Evolutionary conservation across 1,140 invertebrate species (phyloP).

Genomic region (Branchinecta lindahli): DNA sequence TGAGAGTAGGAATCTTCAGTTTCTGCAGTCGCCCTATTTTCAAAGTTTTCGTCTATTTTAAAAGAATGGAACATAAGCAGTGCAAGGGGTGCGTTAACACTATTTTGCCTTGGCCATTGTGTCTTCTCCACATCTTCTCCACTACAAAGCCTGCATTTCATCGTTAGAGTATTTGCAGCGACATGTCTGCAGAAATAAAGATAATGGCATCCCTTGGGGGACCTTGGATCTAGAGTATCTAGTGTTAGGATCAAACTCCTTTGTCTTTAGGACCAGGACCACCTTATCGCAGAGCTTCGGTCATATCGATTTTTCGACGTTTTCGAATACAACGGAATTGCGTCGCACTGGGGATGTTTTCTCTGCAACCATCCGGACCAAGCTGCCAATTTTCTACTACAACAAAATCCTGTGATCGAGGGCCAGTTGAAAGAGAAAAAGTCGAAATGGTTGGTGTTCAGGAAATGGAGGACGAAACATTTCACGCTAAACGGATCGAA

Average conservation of each 20-base stretch:
- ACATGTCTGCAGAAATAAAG: too few relatives aligned
- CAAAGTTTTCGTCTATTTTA: too few relatives aligned
- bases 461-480: slow-evolving; percentile 77
- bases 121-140: too few relatives aligned
- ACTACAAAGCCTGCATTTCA: too few relatives aligned
- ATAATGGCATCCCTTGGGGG: too few relatives aligned
- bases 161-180: too few relatives aligned
- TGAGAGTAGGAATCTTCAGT: too few relatives aligned
- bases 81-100: too few relatives aligned
- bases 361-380: slow-evolving; percentile 79
- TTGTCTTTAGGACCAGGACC: slow-evolving; percentile 55
- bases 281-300: slow-evolving; percentile 66
- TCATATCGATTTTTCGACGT: slow-evolving; percentile 77
- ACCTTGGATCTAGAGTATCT: too few relatives aligned
- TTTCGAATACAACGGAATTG: slow-evolving; percentile 54
- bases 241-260: neutral
- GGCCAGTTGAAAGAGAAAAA: slow-evolving; percentile 90
- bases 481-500: slow-evolving; percentile 82
- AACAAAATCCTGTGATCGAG: slow-evolving; percentile 59
- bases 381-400: slow-evolving; percentile 53
- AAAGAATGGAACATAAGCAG: too few relatives aligned
- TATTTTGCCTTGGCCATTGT: too few relatives aligned
- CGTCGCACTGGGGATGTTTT: slow-evolving; percentile 63
- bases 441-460: slow-evolving; percentile 75
- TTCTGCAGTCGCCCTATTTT: too few relatives aligned